Conservation (phyloP, 2,888 invertebrate species). For the Eumerus sabulonum region DNA sequence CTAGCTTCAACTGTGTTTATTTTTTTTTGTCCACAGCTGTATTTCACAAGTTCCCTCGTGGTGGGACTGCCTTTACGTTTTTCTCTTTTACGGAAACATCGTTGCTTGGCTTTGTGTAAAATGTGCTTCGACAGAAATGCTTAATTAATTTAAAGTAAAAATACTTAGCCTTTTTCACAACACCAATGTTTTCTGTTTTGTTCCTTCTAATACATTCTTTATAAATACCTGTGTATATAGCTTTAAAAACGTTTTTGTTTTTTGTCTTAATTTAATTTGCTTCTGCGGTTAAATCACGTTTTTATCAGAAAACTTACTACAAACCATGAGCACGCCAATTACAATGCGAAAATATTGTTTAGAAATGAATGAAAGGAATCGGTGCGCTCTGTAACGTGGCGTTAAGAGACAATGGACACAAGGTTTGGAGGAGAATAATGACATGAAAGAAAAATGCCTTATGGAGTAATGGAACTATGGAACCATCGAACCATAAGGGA, state of each 20-base stretch:
- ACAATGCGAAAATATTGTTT: not conserved
- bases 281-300: constrained; percentile 43
- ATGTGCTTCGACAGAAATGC: constrained; percentile 56
- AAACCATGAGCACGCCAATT: not conserved
- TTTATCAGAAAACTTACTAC: not conserved
- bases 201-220: too few relatives aligned
- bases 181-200: constrained; percentile 37
- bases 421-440: not conserved
- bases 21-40: constrained; percentile 16
- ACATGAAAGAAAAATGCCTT: constrained; percentile 4
- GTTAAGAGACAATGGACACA: too few relatives aligned
- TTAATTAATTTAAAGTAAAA: constrained; percentile 35
- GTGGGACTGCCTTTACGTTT: constrained; percentile 34
- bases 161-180: constrained; percentile 62
- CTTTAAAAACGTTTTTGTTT: constrained; percentile 26
- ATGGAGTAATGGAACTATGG: too few relatives aligned
- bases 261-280: constrained; percentile 27
- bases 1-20: too few relatives aligned
- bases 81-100: constrained; percentile 13
- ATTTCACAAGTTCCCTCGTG: constrained; percentile 34
- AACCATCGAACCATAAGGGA: too few relatives aligned
- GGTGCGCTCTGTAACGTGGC: too few relatives aligned
- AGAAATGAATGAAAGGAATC: not conserved
- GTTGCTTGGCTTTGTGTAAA: constrained; percentile 19
- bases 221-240: constrained; percentile 17